Conservation (phyloP, 2,797 vertebrate genomes). For the Typhlichthys eigenmanni region DNA sequence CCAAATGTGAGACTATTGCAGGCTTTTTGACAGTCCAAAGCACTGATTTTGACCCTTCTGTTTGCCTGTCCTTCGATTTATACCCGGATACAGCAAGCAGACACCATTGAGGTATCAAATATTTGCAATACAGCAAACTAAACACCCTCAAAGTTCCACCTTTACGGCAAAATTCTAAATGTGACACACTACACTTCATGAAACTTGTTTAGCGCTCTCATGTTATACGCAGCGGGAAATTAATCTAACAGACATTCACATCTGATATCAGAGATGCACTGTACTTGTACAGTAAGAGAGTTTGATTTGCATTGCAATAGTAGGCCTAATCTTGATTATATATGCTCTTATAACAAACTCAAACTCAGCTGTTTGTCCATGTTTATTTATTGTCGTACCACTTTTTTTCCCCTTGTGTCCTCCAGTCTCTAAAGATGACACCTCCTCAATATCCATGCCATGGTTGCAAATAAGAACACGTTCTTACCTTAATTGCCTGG, state of each 20-base stretch:
- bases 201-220: too few relatives aligned
- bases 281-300: constrained; percentile 35
- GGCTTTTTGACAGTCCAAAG: constrained; percentile 50
- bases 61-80: constrained; percentile 77
- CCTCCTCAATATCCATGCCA: too few relatives aligned
- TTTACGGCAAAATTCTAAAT: constrained; percentile 14
- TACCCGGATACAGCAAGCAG: constrained; percentile 76
- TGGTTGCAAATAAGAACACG: too few relatives aligned
- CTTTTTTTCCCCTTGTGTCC: too few relatives aligned
- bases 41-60: constrained; percentile 72
- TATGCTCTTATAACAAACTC: constrained; percentile 8
- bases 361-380: too few relatives aligned
- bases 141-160: constrained; percentile 71
- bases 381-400: too few relatives aligned
- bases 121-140: constrained; percentile 76
- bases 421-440: too few relatives aligned
- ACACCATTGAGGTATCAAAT: constrained; percentile 77
- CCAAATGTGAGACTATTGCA: too few relatives aligned
- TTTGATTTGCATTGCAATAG: constrained; percentile 48
- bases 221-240: background rate
- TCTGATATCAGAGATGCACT: constrained; percentile 29
- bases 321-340: constrained; percentile 63
- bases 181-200: too few relatives aligned
- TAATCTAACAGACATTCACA: constrained; percentile 32
- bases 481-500: too few relatives aligned